phyloP scores from a whole-genome alignment of 2,888 invertebrate genomes.

The Cremastinae sp. region DNA sequence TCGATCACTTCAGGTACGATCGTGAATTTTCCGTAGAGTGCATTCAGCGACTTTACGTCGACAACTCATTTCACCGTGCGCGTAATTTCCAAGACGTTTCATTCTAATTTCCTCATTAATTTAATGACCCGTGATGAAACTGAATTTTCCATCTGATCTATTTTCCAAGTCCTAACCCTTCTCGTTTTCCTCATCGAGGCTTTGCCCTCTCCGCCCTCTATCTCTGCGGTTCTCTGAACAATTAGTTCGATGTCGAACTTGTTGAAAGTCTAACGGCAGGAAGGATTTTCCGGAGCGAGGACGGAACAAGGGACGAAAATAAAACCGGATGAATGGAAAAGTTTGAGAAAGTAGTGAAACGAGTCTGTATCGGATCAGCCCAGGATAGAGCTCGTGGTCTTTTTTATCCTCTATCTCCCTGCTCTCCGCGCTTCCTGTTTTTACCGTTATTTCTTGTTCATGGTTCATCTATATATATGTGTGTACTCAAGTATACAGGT shows the following conservation, averaged over 20 bases:
- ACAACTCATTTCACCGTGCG: neutral
- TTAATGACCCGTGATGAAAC: slow-evolving; percentile 52
- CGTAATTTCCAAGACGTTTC: slow-evolving; percentile 4
- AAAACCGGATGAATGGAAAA: slow-evolving; percentile 49
- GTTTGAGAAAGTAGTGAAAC: slow-evolving; percentile 47
- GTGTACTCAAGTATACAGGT: neutral
- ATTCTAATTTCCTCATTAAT: slow-evolving; percentile 32
- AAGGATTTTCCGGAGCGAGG: slow-evolving; percentile 14
- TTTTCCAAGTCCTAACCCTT: slow-evolving; percentile 20
- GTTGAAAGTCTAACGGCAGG: slow-evolving; percentile 39
- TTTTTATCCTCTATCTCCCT: slow-evolving; percentile 15
- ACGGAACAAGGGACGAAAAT: slow-evolving; percentile 48
- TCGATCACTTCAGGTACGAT: no score
- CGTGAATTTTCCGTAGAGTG: neutral
- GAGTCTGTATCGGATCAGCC: slow-evolving; percentile 53
- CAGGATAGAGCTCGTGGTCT: neutral
- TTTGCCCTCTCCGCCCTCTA: neutral
- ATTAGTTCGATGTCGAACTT: slow-evolving; percentile 56
- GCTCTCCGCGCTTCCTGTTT: slow-evolving; percentile 63
- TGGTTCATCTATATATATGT: slow-evolving; percentile 12
- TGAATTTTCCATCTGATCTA: slow-evolving; percentile 44
- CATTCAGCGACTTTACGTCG: no score
- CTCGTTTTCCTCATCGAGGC: slow-evolving; percentile 7
- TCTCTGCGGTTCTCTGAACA: slow-evolving; percentile 42
- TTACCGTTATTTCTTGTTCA: slow-evolving; percentile 49